Evolutionary conservation across 2,113 vertebrate genomes (phyloP).

Genomic region (Alaudala cheleensis): DNA sequence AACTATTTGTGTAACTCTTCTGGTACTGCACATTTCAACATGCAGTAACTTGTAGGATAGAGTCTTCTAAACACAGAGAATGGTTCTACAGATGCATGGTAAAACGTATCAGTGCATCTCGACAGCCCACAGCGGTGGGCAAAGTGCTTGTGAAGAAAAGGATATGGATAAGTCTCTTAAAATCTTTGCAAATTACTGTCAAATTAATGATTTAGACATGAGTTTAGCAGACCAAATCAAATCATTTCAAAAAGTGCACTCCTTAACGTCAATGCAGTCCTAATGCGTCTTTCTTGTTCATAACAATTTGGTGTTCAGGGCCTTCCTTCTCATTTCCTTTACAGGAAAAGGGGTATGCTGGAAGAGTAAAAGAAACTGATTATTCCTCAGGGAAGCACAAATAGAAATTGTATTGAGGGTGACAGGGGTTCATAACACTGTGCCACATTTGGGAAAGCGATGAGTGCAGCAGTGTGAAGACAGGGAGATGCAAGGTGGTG

Average conservation of each 20-base stretch:
- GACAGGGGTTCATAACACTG: background rate
- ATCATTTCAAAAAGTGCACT: background rate
- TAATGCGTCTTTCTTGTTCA: rapidly evolving
- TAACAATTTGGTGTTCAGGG: background rate
- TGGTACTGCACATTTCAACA: background rate
- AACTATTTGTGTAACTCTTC: background rate
- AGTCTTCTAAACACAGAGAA: background rate
- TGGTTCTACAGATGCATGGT: background rate
- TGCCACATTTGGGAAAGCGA: background rate
- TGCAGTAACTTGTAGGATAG: background rate
- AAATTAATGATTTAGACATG: background rate
- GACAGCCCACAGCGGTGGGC: background rate
- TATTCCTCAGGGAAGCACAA: background rate
- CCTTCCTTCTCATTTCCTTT: background rate
- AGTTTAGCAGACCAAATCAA: background rate
- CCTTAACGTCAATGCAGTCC: background rate
- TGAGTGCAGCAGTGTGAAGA: background rate
- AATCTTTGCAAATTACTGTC: background rate
- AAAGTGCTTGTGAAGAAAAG: background rate
- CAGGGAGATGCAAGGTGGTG: background rate
- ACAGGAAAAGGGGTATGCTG: background rate
- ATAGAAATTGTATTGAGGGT: background rate
- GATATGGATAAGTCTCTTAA: background rate
- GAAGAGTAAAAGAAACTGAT: background rate
- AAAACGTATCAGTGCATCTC: background rate